Conservation (phyloP, 2,797 vertebrate genomes). For the Ctenopoma kingsleyae region DNA sequence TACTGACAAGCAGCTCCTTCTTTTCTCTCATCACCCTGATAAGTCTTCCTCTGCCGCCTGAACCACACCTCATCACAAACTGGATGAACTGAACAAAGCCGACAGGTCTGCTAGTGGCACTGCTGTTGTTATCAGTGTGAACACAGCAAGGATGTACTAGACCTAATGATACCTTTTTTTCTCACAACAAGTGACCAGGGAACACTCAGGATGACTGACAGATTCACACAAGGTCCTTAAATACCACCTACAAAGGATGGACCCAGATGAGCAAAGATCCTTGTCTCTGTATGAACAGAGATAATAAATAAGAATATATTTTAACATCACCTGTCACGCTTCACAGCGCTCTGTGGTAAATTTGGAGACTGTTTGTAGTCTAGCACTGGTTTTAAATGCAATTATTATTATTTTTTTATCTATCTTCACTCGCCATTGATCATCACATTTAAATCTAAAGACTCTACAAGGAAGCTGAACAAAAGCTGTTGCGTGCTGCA, state of each 20-base stretch:
- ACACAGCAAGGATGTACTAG: conserved; percentile 45
- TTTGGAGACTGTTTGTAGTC: not conserved
- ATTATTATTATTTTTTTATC: not conserved
- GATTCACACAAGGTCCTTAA: not conserved
- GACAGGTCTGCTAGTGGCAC: conserved; percentile 49
- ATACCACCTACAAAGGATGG: not conserved
- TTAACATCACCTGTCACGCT: conserved; percentile 1
- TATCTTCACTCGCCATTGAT: not conserved
- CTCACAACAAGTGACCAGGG: conserved; percentile 16
- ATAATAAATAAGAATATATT: not conserved
- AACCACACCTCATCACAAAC: conserved; percentile 57
- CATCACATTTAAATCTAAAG: conserved; percentile 12
- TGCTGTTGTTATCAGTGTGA: conserved; percentile 69
- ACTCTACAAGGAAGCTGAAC: not conserved
- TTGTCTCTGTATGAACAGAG: not conserved
- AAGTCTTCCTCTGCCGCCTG: conserved; percentile 50
- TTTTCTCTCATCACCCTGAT: conserved; percentile 72
- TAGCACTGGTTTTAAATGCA: too few species aligned
- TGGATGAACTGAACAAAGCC: conserved; percentile 42
- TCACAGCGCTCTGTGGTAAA: not conserved
- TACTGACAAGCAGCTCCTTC: conserved; percentile 68
- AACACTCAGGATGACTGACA: not conserved
- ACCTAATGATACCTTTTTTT: conserved; percentile 43
- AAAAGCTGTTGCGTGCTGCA: not conserved
- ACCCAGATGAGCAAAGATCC: not conserved